A percentile compares a stretch with the other conserved stretches of the same genome.
These are phyloP conservation scores for Nothobranchius furzeri DNA, from an alignment of 2,113 vertebrate genomes.

Conservation along the genomic window DNA sequence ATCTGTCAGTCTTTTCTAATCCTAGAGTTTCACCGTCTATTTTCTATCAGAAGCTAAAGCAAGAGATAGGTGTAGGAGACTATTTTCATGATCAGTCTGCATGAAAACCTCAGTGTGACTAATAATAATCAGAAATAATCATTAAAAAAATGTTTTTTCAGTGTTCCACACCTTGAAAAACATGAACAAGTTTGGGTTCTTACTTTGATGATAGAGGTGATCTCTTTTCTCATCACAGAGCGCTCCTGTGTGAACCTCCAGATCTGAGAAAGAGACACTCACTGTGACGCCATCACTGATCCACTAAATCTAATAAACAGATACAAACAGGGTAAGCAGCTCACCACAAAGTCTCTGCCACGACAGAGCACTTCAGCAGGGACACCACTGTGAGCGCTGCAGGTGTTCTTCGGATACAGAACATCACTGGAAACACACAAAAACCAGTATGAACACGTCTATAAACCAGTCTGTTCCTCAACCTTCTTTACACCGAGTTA, in stretches of 20 bases:
- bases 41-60: too few relatives aligned
- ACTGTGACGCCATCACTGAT: background rate
- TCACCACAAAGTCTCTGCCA: constrained; percentile 95
- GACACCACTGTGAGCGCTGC: constrained; percentile 94
- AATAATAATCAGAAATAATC: too few relatives aligned
- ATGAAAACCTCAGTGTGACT: too few relatives aligned
- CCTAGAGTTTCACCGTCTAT: too few relatives aligned
- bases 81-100: too few relatives aligned
- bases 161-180: background rate
- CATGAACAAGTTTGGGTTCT: constrained; percentile 34
- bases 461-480: too few relatives aligned
- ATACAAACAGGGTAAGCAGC: constrained; percentile 45
- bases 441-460: background rate
- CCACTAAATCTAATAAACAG: background rate
- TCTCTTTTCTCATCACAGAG: constrained; percentile 92
- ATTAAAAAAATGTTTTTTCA: background rate
- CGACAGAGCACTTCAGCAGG: constrained; percentile 95
- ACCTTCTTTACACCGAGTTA: too few relatives aligned
- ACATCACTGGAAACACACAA: constrained; percentile 83
- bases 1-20: too few relatives aligned
- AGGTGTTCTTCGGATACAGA: constrained; percentile 94
- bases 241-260: constrained; percentile 96
- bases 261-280: constrained; percentile 80
- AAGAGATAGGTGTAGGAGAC: too few relatives aligned
- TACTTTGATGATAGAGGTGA: constrained; percentile 90